Evolutionary conservation across 1,140 invertebrate genomes (phyloP).

Genomic region (Cataglyphis hispanica): DNA sequence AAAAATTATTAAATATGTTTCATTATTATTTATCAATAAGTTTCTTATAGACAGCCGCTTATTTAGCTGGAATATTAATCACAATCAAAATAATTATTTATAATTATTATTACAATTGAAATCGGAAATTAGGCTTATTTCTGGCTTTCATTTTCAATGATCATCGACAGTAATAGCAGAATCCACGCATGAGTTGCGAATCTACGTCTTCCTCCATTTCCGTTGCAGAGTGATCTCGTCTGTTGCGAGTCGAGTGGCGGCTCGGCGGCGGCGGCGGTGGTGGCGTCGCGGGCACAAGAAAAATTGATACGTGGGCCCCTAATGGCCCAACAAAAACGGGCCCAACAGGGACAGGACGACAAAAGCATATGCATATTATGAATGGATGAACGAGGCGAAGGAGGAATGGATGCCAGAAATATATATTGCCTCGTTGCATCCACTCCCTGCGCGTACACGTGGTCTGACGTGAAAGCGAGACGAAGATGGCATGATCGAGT

Average conservation of each 20-base stretch:
- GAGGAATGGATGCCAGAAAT: constrained; percentile 83
- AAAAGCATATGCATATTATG: constrained; percentile 85
- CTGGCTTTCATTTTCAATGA: not conserved
- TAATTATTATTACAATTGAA: constrained; percentile 7
- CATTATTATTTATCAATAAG: constrained; percentile 65
- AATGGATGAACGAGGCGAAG: constrained; percentile 81
- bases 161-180: constrained; percentile 22
- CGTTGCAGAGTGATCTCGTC: constrained; percentile 3
- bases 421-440: constrained; percentile 83
- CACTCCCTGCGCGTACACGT: constrained; percentile 78
- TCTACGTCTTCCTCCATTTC: constrained; percentile 25
- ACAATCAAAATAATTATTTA: constrained; percentile 64
- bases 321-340: constrained; percentile 82
- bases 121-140: constrained; percentile 6
- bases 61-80: constrained; percentile 62
- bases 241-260: constrained; percentile 37
- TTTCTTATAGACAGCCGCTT: constrained; percentile 10
- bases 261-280: constrained; percentile 31
- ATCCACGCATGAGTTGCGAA: constrained; percentile 32
- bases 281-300: constrained; percentile 74
- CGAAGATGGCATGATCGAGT: constrained; percentile 57
- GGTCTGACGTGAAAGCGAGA: constrained; percentile 43
- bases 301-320: constrained; percentile 85
- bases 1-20: constrained; percentile 79
- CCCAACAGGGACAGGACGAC: constrained; percentile 81